Conservation (phyloP, 2,888 invertebrate species). For the Boloria euphrosyne region DNA sequence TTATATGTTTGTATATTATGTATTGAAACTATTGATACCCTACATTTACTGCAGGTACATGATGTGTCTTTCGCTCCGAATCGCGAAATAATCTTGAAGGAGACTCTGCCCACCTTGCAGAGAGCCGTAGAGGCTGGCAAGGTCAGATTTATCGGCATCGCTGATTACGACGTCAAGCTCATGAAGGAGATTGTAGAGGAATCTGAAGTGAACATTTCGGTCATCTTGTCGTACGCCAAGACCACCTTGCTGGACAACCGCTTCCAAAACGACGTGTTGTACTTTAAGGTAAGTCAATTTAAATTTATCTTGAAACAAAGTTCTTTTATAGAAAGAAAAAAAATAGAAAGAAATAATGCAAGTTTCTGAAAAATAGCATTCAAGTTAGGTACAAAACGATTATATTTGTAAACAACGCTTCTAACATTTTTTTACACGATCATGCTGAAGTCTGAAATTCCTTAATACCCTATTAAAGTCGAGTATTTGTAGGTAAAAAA, state of each 20-base stretch:
- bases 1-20: not conserved
- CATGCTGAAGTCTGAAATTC: no score
- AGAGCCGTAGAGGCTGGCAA: constrained; percentile 87
- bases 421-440: no score
- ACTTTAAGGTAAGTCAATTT: constrained; percentile 85
- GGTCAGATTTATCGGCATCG: constrained; percentile 91
- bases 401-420: no score
- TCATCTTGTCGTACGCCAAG: constrained; percentile 90
- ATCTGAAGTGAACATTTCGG: constrained; percentile 84
- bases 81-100: constrained; percentile 88
- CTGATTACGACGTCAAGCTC: constrained; percentile 91
- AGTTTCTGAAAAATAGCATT: no score
- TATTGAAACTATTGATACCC: no score
- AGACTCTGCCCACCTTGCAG: constrained; percentile 92
- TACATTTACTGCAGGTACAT: constrained; percentile 86
- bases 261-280: constrained; percentile 87
- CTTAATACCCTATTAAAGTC: no score
- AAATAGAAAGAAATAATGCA: no score
- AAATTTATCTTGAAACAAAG: no score
- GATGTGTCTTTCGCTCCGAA: constrained; percentile 94
- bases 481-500: no score
- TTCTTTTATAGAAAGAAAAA: no score
- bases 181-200: constrained; percentile 88
- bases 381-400: no score
- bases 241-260: constrained; percentile 91